Evolutionary conservation across 2,888 invertebrate genomes (phyloP), one percentile per base, ranked within the genome.

Genomic region (Anthrax anthrax): DNA sequence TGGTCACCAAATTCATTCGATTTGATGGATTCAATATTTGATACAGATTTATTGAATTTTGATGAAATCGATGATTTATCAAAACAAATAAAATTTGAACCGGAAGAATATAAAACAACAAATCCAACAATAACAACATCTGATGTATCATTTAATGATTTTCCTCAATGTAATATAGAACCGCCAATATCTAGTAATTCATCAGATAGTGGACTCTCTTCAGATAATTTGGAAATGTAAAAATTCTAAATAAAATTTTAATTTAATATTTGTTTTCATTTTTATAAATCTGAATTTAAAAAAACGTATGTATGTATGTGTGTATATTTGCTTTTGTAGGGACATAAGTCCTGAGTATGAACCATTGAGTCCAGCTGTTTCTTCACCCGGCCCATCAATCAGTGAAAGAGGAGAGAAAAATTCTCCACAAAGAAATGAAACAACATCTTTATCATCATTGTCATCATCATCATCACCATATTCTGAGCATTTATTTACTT

Each of bases 181-280:
- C 23, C 10, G n/a, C n/a, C 18, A 13, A 50, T 55, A 12, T 57
- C 58, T 8, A 56, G 58, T 39, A 55, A 51, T 47, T 55, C 55
- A 34, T 83, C 83, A 1, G 84, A 84, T 61, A 82, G 81, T 57
- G 84, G 82, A 43, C 68, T 81, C 17, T 80, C 79, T 34, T 80
- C 78, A 53, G 78, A 76, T 56, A 74, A 69, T 50, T 69, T 74
- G 27, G 75, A 75, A 56, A 70, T 72, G 73, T 75, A 57, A 72
- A 72, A 32, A 32, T 12, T 14, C 12, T 23, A 27, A 41, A 43
- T 18, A 39, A 39, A 38, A 43, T 13, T 18, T 16, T n/a, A 42
- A 23, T 17, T 39, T 23, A 23, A 8, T 23, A 23, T 32, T 5
- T 12, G 9, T 1, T 32, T 32, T 43, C 16, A 40, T 27, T 17